Conservation (phyloP, 2,888 invertebrate genomes). For the Parapristionchus giblindavisi region DNA sequence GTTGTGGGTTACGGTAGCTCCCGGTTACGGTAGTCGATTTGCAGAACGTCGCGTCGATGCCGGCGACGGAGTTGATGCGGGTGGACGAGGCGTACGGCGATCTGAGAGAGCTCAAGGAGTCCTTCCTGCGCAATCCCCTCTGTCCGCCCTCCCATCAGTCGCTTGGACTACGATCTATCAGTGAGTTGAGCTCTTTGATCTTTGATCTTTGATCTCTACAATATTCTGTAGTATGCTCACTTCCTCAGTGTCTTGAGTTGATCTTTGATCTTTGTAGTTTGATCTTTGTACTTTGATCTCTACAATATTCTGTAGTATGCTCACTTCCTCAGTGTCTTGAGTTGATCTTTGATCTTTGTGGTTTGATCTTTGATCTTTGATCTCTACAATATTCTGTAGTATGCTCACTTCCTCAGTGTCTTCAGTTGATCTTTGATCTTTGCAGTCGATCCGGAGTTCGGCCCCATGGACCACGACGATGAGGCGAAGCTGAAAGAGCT, state of each 20-base stretch:
- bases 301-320: too few relatives aligned
- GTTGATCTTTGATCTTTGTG: too few relatives aligned
- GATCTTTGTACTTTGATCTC: neutral
- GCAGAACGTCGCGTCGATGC: too few relatives aligned
- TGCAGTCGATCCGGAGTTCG: conserved; percentile 38
- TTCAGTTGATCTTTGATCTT: conserved; percentile 11
- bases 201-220: neutral
- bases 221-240: too few relatives aligned
- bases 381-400: neutral
- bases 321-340: too few relatives aligned
- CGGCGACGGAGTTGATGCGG: neutral
- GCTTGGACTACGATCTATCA: neutral
- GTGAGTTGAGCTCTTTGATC: neutral
- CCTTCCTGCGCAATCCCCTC: neutral
- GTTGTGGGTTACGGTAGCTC: too few relatives aligned
- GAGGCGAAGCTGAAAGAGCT: conserved; percentile 39
- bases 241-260: too few relatives aligned
- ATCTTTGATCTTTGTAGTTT: too few relatives aligned
- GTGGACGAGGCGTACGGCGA: neutral
- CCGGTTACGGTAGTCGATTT: too few relatives aligned
- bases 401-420: neutral
- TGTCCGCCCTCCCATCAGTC: neutral
- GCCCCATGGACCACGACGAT: conserved; percentile 38
- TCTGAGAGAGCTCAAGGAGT: neutral
- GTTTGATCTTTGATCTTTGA: neutral